Evolutionary conservation across 2,113 vertebrate species (phyloP).

Genomic region (Paraplagusia blochii): DNA sequence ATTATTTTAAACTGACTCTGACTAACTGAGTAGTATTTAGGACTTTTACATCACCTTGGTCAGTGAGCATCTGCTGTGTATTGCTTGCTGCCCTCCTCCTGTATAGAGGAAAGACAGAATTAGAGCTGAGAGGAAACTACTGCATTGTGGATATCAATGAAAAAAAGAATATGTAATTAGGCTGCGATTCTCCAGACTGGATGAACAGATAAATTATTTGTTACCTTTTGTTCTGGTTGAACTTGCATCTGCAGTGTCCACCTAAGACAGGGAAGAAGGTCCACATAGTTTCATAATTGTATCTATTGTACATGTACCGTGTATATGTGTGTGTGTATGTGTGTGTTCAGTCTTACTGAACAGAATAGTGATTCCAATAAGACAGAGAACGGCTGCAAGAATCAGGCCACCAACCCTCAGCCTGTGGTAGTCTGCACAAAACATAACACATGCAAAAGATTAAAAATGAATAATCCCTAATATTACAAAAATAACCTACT

Average conservation of each 20-base stretch:
- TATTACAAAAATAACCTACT: background rate
- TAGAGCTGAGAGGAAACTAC: background rate
- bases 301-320: background rate
- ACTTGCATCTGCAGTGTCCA: slow-evolving; percentile 88
- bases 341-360: slow-evolving; percentile 78
- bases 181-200: background rate
- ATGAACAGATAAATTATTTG: background rate
- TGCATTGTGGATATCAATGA: background rate
- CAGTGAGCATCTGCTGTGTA: slow-evolving; percentile 73
- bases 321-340: slow-evolving; percentile 10
- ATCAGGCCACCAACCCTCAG: slow-evolving; percentile 83
- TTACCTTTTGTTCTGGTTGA: slow-evolving; percentile 82
- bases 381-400: slow-evolving; percentile 81
- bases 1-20: background rate
- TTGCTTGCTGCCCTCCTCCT: slow-evolving; percentile 75
- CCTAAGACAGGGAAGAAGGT: slow-evolving; percentile 65
- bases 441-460: background rate
- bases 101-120: slow-evolving; percentile 13
- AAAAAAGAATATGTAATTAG: no score
- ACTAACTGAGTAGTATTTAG: background rate
- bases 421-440: slow-evolving; percentile 78
- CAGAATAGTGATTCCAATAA: slow-evolving; percentile 82
- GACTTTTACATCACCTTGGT: slow-evolving; percentile 65
- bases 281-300: background rate
- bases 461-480: background rate